Percentiles rank a stretch among this genome's conserved stretches.
Evolutionary conservation across 2,797 vertebrate species (phyloP).

Genomic region (Muraenolepis orangiensis): DNA sequence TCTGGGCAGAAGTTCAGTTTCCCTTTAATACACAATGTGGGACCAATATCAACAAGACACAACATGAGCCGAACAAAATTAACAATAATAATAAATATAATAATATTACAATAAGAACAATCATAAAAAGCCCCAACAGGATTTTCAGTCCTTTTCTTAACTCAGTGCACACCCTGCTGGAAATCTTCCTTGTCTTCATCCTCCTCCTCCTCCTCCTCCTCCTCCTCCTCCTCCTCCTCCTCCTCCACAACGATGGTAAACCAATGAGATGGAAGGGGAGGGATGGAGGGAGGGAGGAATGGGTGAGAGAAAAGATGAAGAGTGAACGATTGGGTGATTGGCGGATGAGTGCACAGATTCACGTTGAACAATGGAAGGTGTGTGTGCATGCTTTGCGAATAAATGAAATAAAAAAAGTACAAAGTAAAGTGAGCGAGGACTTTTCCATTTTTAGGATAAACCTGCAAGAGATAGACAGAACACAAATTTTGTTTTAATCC

Average conservation of each 20-base stretch:
- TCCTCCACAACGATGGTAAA: conserved; percentile 68
- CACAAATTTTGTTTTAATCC: conserved; percentile 60
- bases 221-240: conserved; percentile 57
- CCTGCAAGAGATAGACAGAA: conserved; percentile 73
- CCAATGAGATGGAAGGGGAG: conserved; percentile 59
- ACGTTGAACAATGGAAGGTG: conserved; percentile 19
- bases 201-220: conserved; percentile 62
- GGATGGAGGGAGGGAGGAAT: conserved; percentile 38
- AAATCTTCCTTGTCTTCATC: conserved; percentile 64
- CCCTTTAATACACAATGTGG: too few relatives aligned
- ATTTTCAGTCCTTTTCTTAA: conserved; percentile 35
- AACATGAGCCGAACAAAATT: too few relatives aligned
- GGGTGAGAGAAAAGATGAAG: background rate
- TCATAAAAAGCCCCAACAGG: background rate
- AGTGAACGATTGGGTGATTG: conserved; percentile 17
- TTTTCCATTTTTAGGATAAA: conserved; percentile 72
- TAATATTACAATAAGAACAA: background rate
- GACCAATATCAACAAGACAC: too few relatives aligned
- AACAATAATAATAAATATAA: background rate
- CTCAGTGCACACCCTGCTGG: conserved; percentile 44
- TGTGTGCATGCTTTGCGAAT: conserved; percentile 39
- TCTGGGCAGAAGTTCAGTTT: too few relatives aligned
- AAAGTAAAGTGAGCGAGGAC: conserved; percentile 43
- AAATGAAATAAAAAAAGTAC: conserved; percentile 21
- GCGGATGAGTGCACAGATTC: conserved; percentile 12